Evolutionary conservation across 2,113 vertebrate genomes (phyloP), one percentile per base, ranked within the genome.

Genomic region (Stercorarius parasiticus): DNA sequence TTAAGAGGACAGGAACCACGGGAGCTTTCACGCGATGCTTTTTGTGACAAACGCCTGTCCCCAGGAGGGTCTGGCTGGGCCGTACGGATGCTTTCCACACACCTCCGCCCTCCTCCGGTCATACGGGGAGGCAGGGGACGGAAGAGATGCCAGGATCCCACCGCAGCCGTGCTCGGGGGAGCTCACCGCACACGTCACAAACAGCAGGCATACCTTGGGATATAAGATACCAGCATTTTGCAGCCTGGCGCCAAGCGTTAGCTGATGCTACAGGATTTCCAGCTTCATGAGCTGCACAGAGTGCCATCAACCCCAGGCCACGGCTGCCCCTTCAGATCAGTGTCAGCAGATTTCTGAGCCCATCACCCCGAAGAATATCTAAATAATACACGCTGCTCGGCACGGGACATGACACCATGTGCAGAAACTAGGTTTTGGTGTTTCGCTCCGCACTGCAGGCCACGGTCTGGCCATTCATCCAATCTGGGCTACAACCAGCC

Each of bases 351-450:
- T 15, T 25, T 53, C 64, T 23, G 59, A 65, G 74, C 78, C 69
- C 49, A 14, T 13, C 40, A 9, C 49, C 52, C 49, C 3, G 0
- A 15, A 9, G 29, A 82, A 4, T 6, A 36, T 11, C 38, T n/a
- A 5, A 21, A 9, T 4, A 32, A 18, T 6, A 34, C 30, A 1
- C 0, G 7, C 85, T 23, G 69, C 8, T 9, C 34, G 11, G 42
- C 56, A 56, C 30, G 30, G 59, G 45, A 13, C 19, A 3, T 0
- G 26, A n/a, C n/a, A 4, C 13, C 5, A 0, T 3, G 6, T 7
- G 36, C 18, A 64, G 15, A 47, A 36, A 50, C 20, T 1, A 45
- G 21, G 27, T 13, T 16, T 17, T 10, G 77, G 19, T 25, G 50
- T 53, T 20, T 9, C 2, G 3, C 52, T 3, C 38, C 34, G 89